These are phyloP conservation scores for Dusona sp. DNA, from an alignment of 2,888 invertebrate species.

Conservation along the genomic window DNA sequence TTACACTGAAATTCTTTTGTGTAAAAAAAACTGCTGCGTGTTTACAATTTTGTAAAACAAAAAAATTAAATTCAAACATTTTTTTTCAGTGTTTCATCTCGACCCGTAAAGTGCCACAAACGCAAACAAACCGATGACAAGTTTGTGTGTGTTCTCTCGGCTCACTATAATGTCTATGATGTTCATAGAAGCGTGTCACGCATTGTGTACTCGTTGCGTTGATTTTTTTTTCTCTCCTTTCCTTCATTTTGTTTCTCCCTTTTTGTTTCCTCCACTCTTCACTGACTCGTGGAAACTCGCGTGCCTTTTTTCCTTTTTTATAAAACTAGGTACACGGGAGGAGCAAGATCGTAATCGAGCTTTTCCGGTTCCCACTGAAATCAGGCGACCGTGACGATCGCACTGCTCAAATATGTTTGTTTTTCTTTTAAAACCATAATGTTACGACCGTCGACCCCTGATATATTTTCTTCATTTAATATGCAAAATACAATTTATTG, in stretches of 20 bases:
- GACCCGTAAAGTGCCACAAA: neutral
- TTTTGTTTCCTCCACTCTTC: neutral
- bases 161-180: constrained; percentile 25
- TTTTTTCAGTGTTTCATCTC: neutral
- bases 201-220: constrained; percentile 42
- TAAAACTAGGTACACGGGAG: neutral
- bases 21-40: neutral
- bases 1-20: neutral
- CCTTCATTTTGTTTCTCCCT: constrained; percentile 2
- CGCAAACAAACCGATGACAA: neutral
- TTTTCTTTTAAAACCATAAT: constrained; percentile 38
- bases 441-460: constrained; percentile 23
- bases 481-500: neutral
- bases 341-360: constrained; percentile 76
- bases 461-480: constrained; percentile 14
- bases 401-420: constrained; percentile 56
- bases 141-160: neutral
- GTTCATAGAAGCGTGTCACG: constrained; percentile 62
- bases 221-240: neutral
- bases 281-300: constrained; percentile 24
- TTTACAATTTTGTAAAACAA: neutral
- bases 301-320: neutral
- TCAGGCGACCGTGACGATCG: constrained; percentile 76
- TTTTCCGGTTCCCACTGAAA: constrained; percentile 80
- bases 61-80: neutral